Evolutionary conservation across 1,140 invertebrate genomes (phyloP).

Genomic region (Zeugodacus cucurbitae): DNA sequence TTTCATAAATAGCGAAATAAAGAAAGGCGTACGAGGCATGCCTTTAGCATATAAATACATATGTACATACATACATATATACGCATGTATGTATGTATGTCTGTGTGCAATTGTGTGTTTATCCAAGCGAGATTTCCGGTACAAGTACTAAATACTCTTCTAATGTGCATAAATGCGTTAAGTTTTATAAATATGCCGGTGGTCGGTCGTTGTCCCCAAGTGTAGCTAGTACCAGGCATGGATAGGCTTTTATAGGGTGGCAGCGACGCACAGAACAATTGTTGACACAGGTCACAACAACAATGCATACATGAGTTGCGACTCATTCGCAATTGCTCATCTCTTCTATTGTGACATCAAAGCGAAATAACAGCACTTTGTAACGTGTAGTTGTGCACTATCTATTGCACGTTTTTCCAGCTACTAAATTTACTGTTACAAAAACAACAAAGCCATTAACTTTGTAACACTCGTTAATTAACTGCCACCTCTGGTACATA

Average conservation of each 20-base stretch:
- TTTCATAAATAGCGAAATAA: slow-evolving; percentile 30
- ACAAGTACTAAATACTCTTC: slow-evolving; percentile 30
- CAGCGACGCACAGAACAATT: neutral
- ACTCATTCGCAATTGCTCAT: neutral
- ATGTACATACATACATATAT: too few relatives aligned
- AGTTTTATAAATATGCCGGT: slow-evolving; percentile 16
- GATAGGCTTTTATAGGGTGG: neutral
- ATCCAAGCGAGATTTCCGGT: slow-evolving; percentile 37
- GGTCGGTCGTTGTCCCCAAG: neutral
- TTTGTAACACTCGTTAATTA: slow-evolving; percentile 4
- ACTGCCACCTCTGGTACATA: neutral
- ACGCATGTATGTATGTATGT: neutral
- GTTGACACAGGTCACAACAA: slow-evolving; percentile 1
- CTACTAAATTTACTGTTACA: neutral
- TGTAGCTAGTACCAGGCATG: neutral
- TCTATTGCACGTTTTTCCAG: neutral
- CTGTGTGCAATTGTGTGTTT: slow-evolving; percentile 21
- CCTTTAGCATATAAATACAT: too few relatives aligned
- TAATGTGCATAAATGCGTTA: neutral
- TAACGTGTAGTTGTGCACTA: neutral
- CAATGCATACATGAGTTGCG: neutral
- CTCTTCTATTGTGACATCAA: neutral
- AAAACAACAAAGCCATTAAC: neutral
- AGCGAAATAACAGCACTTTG: neutral
- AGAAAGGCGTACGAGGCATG: neutral